phyloP scores from a whole-genome alignment of 2,888 invertebrate species.

The Eupithecia inturbata region DNA sequence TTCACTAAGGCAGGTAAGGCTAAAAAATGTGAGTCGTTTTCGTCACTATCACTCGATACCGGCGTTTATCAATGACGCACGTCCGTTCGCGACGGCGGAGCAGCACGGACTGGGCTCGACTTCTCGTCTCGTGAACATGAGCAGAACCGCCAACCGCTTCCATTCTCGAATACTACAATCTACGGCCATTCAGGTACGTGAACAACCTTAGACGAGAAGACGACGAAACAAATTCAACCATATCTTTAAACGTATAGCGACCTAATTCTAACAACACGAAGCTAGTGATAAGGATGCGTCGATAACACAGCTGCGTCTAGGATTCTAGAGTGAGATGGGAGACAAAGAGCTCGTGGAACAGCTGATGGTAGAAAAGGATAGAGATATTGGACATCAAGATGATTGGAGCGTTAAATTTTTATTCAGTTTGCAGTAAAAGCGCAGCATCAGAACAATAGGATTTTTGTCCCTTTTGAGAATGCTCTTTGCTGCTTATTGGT shows the following conservation, averaged over 20 bases:
- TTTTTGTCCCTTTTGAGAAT: slow-evolving; percentile 22
- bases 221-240: slow-evolving; percentile 61
- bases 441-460: slow-evolving; percentile 68
- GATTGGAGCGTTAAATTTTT: slow-evolving; percentile 80
- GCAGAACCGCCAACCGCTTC: slow-evolving; percentile 52
- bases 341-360: slow-evolving; percentile 25
- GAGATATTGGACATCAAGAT: slow-evolving; percentile 68
- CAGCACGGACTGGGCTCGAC: slow-evolving; percentile 57
- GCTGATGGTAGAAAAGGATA: slow-evolving; percentile 55
- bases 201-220: slow-evolving; percentile 67
- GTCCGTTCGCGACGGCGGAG: slow-evolving; percentile 45
- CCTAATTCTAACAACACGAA: slow-evolving; percentile 51
- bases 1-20: slow-evolving; percentile 68
- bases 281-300: slow-evolving; percentile 80
- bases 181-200: slow-evolving; percentile 81
- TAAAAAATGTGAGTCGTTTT: slow-evolving; percentile 63
- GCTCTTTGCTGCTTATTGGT: not conserved
- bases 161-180: slow-evolving; percentile 78
- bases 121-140: slow-evolving; percentile 58
- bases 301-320: slow-evolving; percentile 82
- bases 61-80: slow-evolving; percentile 48
- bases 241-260: slow-evolving; percentile 54
- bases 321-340: slow-evolving; percentile 67
- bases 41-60: slow-evolving; percentile 62
- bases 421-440: slow-evolving; percentile 75